These are phyloP conservation scores for Amphipyra tragopoginis DNA, from an alignment of 2,888 invertebrate species.

Conservation along the genomic window DNA sequence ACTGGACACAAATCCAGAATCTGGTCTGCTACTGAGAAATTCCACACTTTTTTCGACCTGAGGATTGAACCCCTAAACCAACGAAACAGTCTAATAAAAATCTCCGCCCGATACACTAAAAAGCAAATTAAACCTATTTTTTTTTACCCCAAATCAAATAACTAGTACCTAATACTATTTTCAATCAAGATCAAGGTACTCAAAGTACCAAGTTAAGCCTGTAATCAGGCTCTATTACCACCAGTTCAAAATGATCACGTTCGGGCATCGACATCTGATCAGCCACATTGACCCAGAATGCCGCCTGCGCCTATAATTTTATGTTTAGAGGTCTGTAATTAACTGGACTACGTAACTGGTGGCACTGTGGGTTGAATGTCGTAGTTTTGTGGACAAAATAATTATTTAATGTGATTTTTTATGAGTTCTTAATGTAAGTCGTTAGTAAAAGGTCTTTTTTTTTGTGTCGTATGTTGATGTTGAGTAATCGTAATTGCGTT, in stretches of 20 bases:
- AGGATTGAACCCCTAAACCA: too few species aligned
- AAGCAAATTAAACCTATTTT: background rate
- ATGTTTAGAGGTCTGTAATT: conserved; percentile 50
- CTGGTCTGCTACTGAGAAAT: too few species aligned
- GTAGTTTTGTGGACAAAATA: conserved; percentile 19
- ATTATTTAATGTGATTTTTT: background rate
- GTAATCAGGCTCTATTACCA: conserved; percentile 36
- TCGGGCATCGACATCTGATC: conserved; percentile 41
- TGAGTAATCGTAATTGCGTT: too few species aligned
- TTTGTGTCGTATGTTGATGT: too few species aligned
- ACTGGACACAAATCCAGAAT: too few species aligned
- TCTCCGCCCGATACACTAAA: background rate
- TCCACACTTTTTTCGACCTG: too few species aligned
- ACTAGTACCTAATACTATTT: background rate
- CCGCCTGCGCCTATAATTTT: conserved; percentile 42
- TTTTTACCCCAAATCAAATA: background rate
- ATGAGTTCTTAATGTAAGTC: background rate
- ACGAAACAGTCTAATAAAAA: too few species aligned
- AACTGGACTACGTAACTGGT: conserved; percentile 44
- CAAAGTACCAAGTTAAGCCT: conserved; percentile 10
- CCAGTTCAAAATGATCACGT: conserved; percentile 38
- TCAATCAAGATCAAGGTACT: conserved; percentile 44
- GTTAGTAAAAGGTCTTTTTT: too few species aligned
- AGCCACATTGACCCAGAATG: conserved; percentile 65
- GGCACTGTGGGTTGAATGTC: conserved; percentile 25